Percentiles rank a stretch among this genome's conserved stretches.
Evolutionary conservation across 1,140 invertebrate species (phyloP).

Genomic region (Ladona fulva): DNA sequence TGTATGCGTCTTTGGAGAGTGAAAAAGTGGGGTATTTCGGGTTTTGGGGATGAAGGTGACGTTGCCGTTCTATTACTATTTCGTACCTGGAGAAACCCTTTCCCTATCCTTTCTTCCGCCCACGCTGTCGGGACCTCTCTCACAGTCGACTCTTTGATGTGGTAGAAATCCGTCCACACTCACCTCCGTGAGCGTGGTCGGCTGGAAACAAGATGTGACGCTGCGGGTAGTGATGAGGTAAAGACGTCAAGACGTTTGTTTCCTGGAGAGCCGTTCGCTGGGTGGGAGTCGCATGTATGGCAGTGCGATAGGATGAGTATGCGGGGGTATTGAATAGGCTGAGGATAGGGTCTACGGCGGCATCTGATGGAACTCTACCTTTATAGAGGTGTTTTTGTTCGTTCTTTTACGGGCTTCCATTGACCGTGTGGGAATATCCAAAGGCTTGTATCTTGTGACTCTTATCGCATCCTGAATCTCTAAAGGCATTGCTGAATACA

Average conservation of each 20-base stretch:
- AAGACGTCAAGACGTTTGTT: background rate
- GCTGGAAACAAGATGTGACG: slow-evolving; percentile 1
- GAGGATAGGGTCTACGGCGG: too few relatives aligned
- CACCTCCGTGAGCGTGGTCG: background rate
- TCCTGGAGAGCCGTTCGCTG: too few relatives aligned
- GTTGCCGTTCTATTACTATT: background rate
- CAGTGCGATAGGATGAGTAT: background rate
- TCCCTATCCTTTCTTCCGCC: background rate
- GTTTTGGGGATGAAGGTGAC: background rate
- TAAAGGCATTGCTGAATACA: too few relatives aligned
- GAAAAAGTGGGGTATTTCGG: background rate
- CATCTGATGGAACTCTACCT: too few relatives aligned
- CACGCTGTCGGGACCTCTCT: background rate
- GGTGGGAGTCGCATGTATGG: background rate
- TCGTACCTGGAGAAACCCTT: background rate
- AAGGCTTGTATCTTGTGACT: too few relatives aligned
- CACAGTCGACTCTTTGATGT: background rate
- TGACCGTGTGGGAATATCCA: too few relatives aligned
- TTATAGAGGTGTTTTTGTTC: too few relatives aligned
- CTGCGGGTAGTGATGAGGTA: background rate
- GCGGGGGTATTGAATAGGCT: background rate
- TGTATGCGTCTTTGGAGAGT: background rate
- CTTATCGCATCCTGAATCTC: too few relatives aligned
- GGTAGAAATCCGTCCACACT: background rate
- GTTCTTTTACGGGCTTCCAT: too few relatives aligned